Base-by-base conservation (phyloP, 2,113 vertebrate genomes). In the Blennius ocellaris region DNA sequence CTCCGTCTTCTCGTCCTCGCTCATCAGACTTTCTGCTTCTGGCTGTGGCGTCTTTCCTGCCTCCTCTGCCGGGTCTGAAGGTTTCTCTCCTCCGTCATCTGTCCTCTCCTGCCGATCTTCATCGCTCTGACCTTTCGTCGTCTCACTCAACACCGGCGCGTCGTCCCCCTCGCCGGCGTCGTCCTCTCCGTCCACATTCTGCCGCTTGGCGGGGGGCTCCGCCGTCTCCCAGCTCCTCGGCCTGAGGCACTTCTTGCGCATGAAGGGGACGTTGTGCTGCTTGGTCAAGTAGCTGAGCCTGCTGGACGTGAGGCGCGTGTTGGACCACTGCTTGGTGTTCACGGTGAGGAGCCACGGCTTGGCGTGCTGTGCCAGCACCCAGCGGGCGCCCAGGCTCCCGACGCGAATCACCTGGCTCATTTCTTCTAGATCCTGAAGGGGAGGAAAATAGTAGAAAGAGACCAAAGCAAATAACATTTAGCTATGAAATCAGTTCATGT, bases 331-430 rank as follows among this genome's bases (percentile, higher is more conserved):
- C 43, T 80, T 85, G 43, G 72, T 16, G 48, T 74, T 74, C 0
- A 87, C 43, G 3, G 78, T 89, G 53, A 92, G 83, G 14, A 92
- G 81, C 91, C 91, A 92, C 0, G 91, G 85, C 0, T 78, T 82
- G 7, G 90, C 85, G 0, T 91, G 87, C 40, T 53, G 48, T 44
- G 21, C 44, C 6, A 91, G 87, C 36, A 90, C 89, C 88, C 86
- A 90, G 0, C 90, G 89, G 14, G 8, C 11, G 1, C 76, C 71
- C 10, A 52, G 0, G 11, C 81, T 60, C 5, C 91, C 91, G 0
- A 87, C 90, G 17, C 50, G 43, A 7, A 90, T 4, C 64, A 83
- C 70, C 77, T 86, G 86, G 52, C 75, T 70, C 30, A 82, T 76
- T 37, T 87, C 82, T 11, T 78, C 44, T 10, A 92, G 68, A 5